Evolutionary conservation across 1,140 invertebrate species (phyloP), one percentile per base, ranked within the genome.

Genomic region (Drosophila watanabei): DNA sequence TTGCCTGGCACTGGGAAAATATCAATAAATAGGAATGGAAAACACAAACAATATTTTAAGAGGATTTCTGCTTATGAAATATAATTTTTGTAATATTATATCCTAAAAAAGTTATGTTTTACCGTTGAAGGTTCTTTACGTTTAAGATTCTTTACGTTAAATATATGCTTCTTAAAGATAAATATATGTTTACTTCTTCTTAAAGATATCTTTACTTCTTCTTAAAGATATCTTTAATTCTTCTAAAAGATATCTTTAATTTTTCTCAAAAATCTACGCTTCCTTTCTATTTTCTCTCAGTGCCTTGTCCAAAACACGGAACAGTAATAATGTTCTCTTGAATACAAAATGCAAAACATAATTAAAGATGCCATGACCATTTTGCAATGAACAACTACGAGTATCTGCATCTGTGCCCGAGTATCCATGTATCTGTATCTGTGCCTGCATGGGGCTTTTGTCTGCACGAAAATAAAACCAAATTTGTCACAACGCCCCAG

Each of bases 281-380:
- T 0, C 0, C 24, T n/a, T n/a, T n/a, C 16, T 20, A 0, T 30
- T 61, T 73, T 43, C n/a, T 46, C 46, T 16, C 79, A 69, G 78
- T 85, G 69, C 18, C 24, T 48, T 35, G 28, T 2, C 35, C 30
- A 18, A 48, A 61, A 78, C 54, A 89, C 72, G 72, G 72, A 89
- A 87, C 68, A 46, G 72, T 80, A 81, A 85, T 89, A 72, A 75
- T 88, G 81, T 81, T 73, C 72, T 57, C 24, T 46, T 41, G 81
- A 69, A 76, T 68, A 79, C 60, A 79, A 79, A 90, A 90, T 76
- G 75, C 86, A 89, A 39, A 89, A 85, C 81, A 89, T 90, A 89
- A 89, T 89, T 89, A 89, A 90, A 89, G 66, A 68, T 90, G 85
- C 86, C 85, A 90, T 68, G 71, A 76, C 75, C 82, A 81, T 65